phyloP scores from a whole-genome alignment of 2,797 vertebrate genomes.

The Phylloscopus collybita region DNA sequence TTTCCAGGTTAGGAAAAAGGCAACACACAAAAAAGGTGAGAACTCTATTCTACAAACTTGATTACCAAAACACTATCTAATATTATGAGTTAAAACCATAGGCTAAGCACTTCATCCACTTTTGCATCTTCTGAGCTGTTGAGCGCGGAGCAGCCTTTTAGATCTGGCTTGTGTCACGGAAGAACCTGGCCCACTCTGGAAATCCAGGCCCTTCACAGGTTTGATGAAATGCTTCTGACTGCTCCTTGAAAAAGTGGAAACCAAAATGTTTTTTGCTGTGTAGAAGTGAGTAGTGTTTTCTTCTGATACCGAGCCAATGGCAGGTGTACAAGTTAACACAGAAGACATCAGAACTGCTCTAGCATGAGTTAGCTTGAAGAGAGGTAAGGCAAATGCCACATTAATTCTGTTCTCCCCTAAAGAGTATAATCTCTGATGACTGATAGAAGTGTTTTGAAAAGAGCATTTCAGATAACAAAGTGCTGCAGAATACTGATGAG shows the following conservation, averaged over 20 bases:
- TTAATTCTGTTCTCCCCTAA: constrained; percentile 32
- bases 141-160: background rate
- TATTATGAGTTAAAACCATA: background rate
- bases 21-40: background rate
- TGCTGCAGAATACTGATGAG: constrained; percentile 26
- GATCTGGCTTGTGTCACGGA: background rate
- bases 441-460: constrained; percentile 60
- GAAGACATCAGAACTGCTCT: background rate
- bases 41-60: background rate
- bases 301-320: background rate
- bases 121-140: background rate
- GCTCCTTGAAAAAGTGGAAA: background rate
- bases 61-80: background rate
- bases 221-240: background rate
- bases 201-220: background rate
- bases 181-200: background rate
- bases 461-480: constrained; percentile 36
- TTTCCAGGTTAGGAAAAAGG: background rate
- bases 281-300: background rate
- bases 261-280: background rate
- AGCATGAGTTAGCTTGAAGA: constrained; percentile 3
- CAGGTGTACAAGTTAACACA: background rate
- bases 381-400: constrained; percentile 38
- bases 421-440: constrained; percentile 45
- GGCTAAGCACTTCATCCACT: background rate